A percentile compares a stretch with the other conserved stretches of the same genome.
phyloP scores from a whole-genome alignment of 1,140 invertebrate genomes.

The Elymnias hypermnestra region DNA sequence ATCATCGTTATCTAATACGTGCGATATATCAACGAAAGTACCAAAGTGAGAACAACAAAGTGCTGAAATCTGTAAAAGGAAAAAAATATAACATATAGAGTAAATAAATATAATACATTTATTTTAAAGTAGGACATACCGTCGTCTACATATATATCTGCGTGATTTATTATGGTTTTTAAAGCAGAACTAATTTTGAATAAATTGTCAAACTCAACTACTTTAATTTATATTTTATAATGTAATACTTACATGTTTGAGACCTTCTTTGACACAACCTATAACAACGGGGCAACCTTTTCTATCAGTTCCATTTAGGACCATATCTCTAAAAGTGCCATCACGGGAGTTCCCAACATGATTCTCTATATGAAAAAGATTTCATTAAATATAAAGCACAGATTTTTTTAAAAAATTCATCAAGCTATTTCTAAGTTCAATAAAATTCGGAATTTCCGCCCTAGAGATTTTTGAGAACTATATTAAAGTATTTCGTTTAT shows the following conservation, averaged over 20 bases:
- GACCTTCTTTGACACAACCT: constrained; percentile 28
- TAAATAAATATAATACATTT: too few species aligned
- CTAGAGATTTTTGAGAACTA: constrained; percentile 25
- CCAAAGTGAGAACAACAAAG: constrained; percentile 24
- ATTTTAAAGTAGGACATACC: too few species aligned
- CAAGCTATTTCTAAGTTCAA: too few species aligned
- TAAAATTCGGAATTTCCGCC: too few species aligned
- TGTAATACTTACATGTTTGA: constrained; percentile 29
- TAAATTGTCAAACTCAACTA: too few species aligned
- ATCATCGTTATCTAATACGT: constrained; percentile 22
- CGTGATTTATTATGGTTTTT: not conserved
- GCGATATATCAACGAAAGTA: constrained; percentile 22
- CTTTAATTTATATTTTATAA: too few species aligned
- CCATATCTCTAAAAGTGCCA: constrained; percentile 47
- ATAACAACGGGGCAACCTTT: constrained; percentile 75
- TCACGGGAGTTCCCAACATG: constrained; percentile 64
- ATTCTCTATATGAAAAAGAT: constrained; percentile 29
- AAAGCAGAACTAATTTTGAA: not conserved
- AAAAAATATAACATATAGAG: too few species aligned
- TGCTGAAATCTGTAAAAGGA: constrained; percentile 21
- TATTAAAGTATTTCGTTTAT: constrained; percentile 11
- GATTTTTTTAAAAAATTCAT: too few species aligned
- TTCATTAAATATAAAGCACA: constrained; percentile 36
- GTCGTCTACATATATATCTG: not conserved
- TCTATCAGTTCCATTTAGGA: constrained; percentile 40